These are phyloP conservation scores for Erpetoichthys calabaricus DNA, from an alignment of 2,797 vertebrate genomes.

Conservation along the genomic window DNA sequence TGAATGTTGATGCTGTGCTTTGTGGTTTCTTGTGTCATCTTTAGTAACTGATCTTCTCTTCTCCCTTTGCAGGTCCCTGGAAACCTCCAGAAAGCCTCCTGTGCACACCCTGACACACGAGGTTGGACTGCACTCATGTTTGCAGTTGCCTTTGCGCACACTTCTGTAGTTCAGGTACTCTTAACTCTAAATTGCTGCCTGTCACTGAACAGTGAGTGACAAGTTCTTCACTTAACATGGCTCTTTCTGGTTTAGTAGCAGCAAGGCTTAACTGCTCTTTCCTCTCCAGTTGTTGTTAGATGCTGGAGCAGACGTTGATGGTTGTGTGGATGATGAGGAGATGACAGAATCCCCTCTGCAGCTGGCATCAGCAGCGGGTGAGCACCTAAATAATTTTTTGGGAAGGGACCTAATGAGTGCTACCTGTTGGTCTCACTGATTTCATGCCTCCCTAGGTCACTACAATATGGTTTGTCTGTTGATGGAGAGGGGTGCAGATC, in stretches of 20 bases:
- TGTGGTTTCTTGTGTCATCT: too few relatives aligned
- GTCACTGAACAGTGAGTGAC: neutral
- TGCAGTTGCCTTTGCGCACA: constrained; percentile 14
- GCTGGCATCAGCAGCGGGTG: constrained; percentile 61
- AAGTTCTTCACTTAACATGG: neutral
- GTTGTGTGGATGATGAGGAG: constrained; percentile 47
- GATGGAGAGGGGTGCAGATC: constrained; percentile 58
- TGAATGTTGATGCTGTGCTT: too few relatives aligned
- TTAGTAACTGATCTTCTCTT: too few relatives aligned
- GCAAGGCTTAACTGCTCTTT: constrained; percentile 2
- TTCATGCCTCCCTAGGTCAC: constrained; percentile 38
- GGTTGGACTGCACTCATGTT: constrained; percentile 17
- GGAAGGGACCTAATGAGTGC: too few relatives aligned
- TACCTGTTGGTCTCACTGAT: neutral
- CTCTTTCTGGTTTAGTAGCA: too few relatives aligned
- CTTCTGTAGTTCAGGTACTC: constrained; percentile 13
- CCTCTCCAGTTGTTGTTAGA: constrained; percentile 52
- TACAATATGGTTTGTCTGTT: constrained; percentile 63
- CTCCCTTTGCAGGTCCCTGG: constrained; percentile 12
- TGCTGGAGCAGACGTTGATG: constrained; percentile 53
- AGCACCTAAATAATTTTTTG: neutral
- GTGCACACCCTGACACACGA: constrained; percentile 15
- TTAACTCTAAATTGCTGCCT: neutral
- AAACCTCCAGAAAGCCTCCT: constrained; percentile 4
- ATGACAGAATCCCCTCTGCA: constrained; percentile 62